Evolutionary conservation across 2,797 vertebrate genomes (phyloP).

Genomic region (Oryzias dopingdopingensis): DNA sequence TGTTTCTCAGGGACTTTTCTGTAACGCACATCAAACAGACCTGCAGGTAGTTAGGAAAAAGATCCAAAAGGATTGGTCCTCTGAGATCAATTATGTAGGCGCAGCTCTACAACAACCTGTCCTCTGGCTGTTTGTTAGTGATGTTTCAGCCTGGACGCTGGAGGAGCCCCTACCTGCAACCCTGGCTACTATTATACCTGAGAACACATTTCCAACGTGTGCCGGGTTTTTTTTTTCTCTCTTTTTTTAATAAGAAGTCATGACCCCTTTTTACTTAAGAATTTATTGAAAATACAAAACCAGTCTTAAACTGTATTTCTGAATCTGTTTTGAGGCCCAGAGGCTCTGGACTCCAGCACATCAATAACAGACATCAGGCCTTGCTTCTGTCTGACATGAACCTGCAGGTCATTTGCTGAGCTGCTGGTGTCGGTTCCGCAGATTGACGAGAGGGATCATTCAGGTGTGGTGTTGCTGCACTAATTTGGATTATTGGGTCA

Average conservation of each 20-base stretch:
- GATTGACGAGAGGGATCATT: constrained; percentile 10
- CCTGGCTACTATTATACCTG: not conserved
- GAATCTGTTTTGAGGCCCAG: constrained; percentile 1
- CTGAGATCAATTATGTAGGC: not conserved
- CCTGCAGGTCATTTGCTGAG: constrained; percentile 3
- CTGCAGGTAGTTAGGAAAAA: not conserved
- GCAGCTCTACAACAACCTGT: constrained; percentile 1
- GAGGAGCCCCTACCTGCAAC: not conserved
- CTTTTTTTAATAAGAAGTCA: too few species aligned
- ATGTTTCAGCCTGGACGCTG: constrained; percentile 4
- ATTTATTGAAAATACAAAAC: constrained; percentile 15
- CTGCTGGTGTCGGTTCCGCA: constrained; percentile 2
- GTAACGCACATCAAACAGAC: not conserved
- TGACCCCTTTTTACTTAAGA: constrained; percentile 7
- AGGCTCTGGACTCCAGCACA: not conserved
- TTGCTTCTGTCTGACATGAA: constrained; percentile 7
- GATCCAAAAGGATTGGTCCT: not conserved
- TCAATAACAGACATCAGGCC: constrained; percentile 18
- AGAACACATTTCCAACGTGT: not conserved
- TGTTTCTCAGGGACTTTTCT: not conserved
- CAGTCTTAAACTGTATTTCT: constrained; percentile 22
- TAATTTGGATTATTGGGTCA: not conserved
- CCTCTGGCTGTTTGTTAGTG: not conserved
- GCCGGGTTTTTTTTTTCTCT: not conserved
- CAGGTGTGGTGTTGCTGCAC: not conserved